These are phyloP conservation scores for Probosciger aterrimus DNA, from an alignment of 2,113 vertebrate genomes.

Conservation along the genomic window DNA sequence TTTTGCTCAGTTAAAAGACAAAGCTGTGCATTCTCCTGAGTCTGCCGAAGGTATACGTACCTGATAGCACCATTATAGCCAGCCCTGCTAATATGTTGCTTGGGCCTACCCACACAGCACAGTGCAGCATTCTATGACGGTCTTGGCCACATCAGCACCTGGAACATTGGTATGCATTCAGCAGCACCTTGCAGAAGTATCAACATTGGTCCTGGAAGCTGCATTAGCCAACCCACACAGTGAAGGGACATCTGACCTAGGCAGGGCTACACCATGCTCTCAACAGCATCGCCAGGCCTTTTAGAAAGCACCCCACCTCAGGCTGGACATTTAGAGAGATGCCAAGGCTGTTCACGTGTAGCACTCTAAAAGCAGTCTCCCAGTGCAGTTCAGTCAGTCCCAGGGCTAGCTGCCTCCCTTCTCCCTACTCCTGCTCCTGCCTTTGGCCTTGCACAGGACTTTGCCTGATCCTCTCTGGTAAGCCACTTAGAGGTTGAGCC, in stretches of 20 bases:
- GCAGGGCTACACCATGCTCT: neutral
- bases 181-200: neutral
- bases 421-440: neutral
- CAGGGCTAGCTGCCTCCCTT: neutral
- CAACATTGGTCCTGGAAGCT: neutral
- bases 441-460: neutral
- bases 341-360: neutral
- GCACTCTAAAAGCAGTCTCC: neutral
- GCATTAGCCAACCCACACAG: neutral
- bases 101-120: neutral
- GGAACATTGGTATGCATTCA: rapidly evolving
- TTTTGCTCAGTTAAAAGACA: neutral
- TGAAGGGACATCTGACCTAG: neutral
- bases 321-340: neutral
- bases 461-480: neutral
- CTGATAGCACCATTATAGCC: neutral
- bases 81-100: neutral
- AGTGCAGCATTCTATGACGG: neutral
- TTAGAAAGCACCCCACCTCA: neutral
- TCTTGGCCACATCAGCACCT: neutral
- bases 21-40: neutral
- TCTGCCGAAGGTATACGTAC: neutral
- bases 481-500: neutral
- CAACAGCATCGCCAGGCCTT: neutral
- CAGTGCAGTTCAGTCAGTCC: neutral